Evolutionary conservation across 2,113 vertebrate species (phyloP), one percentile per base, ranked within the genome.

Genomic region (Xenopus laevis): DNA sequence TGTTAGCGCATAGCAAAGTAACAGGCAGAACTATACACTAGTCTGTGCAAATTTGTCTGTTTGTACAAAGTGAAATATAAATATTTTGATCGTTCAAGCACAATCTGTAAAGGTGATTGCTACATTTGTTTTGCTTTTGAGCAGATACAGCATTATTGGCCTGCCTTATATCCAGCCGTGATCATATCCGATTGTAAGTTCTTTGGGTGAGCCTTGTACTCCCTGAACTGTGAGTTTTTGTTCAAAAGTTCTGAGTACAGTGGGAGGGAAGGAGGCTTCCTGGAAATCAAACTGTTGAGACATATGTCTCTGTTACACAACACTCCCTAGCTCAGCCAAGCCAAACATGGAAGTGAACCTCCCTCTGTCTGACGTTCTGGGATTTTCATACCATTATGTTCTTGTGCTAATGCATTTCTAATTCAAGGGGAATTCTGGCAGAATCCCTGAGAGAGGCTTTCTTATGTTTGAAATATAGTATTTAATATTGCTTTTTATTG

Each of bases 241-340:
- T n/a, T 2, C 53, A 21, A 7, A 55, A 44, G 60, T 72, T 65
- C 71, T 64, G 15, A 27, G 33, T 33, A 65, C 18, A 55, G 52
- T 45, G 10, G 23, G 71, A 21, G 71, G 62, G 23, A 27, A 27
- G 23, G 23, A 27, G 23, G 15, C 61, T 73, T 73, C 71, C 63
- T 27, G 71, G 71, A 73, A 73, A 73, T 73, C 71, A 73, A 30
- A 73, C 47, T 55, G 45, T 73, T 65, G 61, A 66, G 71, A 65
- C 62, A 73, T 65, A 64, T 23, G 17, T 44, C 15, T 27, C 47
- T 65, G 63, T 73, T 73, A 65, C 71, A 73, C 71, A 73, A 73
- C 61, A 18, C 47, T 58, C n/a, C 58, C 21, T 20, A 20, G 59
- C 50, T 21, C 53, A 65, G 71, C 71, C 71, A 73, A 73, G 30